Conservation (phyloP, 2,888 invertebrate species). For the Drosophila pegasa region DNA sequence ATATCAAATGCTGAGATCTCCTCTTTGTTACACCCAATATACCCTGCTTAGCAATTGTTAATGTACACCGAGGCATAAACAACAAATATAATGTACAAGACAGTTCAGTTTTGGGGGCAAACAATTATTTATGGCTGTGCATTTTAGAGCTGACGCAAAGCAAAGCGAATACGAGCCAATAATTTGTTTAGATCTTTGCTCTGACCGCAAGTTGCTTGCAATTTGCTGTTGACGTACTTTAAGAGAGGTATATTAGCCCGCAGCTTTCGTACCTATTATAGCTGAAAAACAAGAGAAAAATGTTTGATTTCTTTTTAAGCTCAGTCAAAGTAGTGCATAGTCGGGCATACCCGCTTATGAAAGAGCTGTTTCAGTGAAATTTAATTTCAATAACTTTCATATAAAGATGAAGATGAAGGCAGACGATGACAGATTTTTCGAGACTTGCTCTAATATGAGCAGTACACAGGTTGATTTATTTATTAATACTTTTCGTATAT, state of each 20-base stretch:
- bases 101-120: constrained; percentile 36
- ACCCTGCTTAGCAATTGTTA: not conserved
- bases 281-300: not conserved
- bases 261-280: not conserved
- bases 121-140: constrained; percentile 56
- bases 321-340: not conserved
- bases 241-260: not conserved
- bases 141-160: constrained; percentile 62
- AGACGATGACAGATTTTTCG: too few relatives aligned
- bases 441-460: too few relatives aligned
- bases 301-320: not conserved
- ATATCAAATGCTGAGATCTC: too few relatives aligned
- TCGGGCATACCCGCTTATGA: not conserved
- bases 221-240: not conserved
- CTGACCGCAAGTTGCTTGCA: not conserved
- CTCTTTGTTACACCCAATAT: not conserved
- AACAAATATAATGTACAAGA: constrained; percentile 35
- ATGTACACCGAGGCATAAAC: constrained; percentile 5
- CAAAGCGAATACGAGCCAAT: constrained; percentile 31
- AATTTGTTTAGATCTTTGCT: constrained; percentile 10
- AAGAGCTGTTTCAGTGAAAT: not conserved
- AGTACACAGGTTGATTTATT: not conserved
- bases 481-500: not conserved
- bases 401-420: too few relatives aligned
- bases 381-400: not conserved